Evolutionary conservation across 2,797 vertebrate species (phyloP).

Genomic region (Oceanodroma leucorhoa): DNA sequence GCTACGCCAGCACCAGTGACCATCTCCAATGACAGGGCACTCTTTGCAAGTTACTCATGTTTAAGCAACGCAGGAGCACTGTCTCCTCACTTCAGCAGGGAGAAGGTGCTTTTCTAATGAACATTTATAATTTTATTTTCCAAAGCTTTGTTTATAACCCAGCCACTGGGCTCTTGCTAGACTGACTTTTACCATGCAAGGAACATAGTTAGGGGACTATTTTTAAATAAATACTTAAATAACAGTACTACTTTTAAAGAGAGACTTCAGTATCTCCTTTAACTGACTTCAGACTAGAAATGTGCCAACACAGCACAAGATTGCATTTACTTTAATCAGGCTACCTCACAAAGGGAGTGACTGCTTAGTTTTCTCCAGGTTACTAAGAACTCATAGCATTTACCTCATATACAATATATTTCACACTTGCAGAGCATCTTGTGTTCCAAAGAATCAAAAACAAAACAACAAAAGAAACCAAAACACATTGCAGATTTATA

Average conservation of each 20-base stretch:
- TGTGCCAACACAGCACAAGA: not conserved
- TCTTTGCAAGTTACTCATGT: not conserved
- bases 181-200: not conserved
- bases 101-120: not conserved
- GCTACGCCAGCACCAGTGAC: not conserved
- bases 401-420: not conserved
- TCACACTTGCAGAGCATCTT: not conserved
- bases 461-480: fast-evolving
- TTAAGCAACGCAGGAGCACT: not conserved
- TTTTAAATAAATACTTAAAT: not conserved
- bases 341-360: not conserved
- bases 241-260: not conserved
- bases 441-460: not conserved
- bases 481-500: not conserved
- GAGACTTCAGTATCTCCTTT: not conserved
- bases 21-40: not conserved
- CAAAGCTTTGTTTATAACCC: not conserved
- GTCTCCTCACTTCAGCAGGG: not conserved
- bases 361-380: not conserved
- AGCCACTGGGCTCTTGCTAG: not conserved
- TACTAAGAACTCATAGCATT: not conserved
- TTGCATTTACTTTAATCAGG: not conserved
- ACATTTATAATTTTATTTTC: not conserved
- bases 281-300: not conserved
- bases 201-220: not conserved